Base-by-base conservation (phyloP, 2,888 invertebrate genomes). In the Leptopilina syphax region DNA sequence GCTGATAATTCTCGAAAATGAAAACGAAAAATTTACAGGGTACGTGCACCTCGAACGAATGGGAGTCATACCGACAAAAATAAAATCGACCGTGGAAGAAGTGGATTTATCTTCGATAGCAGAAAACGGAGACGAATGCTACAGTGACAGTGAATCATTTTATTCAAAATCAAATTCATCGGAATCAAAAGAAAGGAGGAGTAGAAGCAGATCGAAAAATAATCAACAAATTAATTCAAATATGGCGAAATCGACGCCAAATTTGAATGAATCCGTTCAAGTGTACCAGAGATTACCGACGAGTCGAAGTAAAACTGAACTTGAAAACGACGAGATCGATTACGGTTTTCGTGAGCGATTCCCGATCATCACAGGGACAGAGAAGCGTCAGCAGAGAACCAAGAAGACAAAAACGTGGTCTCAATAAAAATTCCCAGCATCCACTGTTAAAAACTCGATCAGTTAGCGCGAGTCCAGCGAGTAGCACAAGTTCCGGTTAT, bases 31-130 rank as follows among this genome's bases (percentile, higher is more conserved):
- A 44, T 44, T 44, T 92, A 65, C 90, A 95, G 95, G 95, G 65
- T 95, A 93, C 84, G 93, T 94, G 1, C 94, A 94, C 85, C 89
- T 95, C 24, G 93, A 93, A 85, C 92, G 94, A 85, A 84, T 94
- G 76, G 94, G 94, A 86, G 92, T 93, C 1, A 83, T 80, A 57
- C 83, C 86, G 0, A 34, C 79, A 13, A 86, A 82, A 60, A 84
- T 78, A 6, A 82, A 80, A 5, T 41, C 65, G 0, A 79, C 57
- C 10, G 84, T 85, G 47, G 80, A 82, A n/a, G 85, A 85, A 34
- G 79, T 81, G 0, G 85, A 87, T 27, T 66, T 86, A 12, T 84
- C 85, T 4, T 86, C 85, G 4, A 86, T 86, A n/a, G 85, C 82
- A 0, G 86, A 87, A 81, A 68, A 81, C 77, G 24, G 80, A 6